Base-by-base conservation (phyloP, 2,113 vertebrate genomes). In the Capricornis sumatraensis region DNA sequence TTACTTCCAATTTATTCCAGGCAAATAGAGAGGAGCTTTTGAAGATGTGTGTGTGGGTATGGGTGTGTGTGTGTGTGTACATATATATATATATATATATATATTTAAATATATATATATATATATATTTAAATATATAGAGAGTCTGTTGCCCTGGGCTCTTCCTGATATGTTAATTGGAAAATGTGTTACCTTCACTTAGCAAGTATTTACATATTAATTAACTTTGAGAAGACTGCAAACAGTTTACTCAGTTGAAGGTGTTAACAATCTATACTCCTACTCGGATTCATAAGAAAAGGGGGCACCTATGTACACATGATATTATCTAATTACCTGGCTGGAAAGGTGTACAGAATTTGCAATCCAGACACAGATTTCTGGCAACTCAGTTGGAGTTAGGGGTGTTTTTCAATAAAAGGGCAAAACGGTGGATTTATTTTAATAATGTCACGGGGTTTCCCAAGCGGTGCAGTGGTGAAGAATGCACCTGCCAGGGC, bases 131-230 rank as follows among this genome's bases (percentile, higher is more conserved):
- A 55, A 7, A 76, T 30, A 79, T 36, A 67, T 11, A 23, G 1
- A n/a, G 43, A 74, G 1, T 33, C 57, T 95, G 57, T n/a, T 91
- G n/a, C 25, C 47, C 64, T 28, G 40, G 81, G 40, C 9, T 85
- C 67, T 81, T 94, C 11, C 78, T 97, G 64, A 78, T 96, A 92
- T 79, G 33, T 94, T 97, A 98, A 98, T 81, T 89, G 82, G 92
- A 97, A 97, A 98, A 96, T 43, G 40, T 97, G 86, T 93, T 96
- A 89, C 62, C 81, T 89, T 97, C 81, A 78, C 92, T 95, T 64
- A 85, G 91, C 81, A 96, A 96, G 94, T 93, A 97, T 97, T 97
- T 97, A 89, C 82, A 97, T 94, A 62, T 94, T 97, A 94, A 97
- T 94, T 96, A 96, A 97, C 71, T 95, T 50, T 92, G 45, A 84